Evolutionary conservation across 2,113 vertebrate species (phyloP), one percentile per base, ranked within the genome.

Genomic region (Gavia stellata): DNA sequence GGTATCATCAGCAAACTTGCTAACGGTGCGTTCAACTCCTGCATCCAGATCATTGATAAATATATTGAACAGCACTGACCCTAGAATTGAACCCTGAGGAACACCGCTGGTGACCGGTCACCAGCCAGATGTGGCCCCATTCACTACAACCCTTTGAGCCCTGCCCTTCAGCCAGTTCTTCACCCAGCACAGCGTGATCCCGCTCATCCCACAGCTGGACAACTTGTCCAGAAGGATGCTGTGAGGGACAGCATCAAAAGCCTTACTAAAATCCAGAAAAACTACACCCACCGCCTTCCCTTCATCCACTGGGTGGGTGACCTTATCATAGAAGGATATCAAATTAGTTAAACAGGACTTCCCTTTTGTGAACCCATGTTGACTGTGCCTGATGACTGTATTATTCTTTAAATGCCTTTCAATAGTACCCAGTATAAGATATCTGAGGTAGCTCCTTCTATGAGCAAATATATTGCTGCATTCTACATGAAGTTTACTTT

Each of bases 21-120:
- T 71, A n/a, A 52, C 12, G 45, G 25, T 62, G 31, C 15, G 19
- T 72, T 62, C 44, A 71, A 34, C 24, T 83, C 66, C 31, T 44
- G 25, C 56, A 52, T 52, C 25, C 25, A n/a, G 38, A 44, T n/a
- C 9, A 3, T 15, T 29, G 45, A 52, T n/a, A 42, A 61, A n/a
- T n/a, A 24, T 34, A 52, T 15, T 52, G 56, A 52, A 62, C 45
- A 83, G n/a, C 11, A 58, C 28, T 28, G 10, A 14, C 17, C 53
- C 44, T 49, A 70, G 44, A 59, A 59, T 4, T 40, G 44, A 49
- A 17, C 21, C 42, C 8, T 33, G 28, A 49, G 65, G 42, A 68
- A 21, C n/a, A 49, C 16, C 4, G 0, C 14, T 34, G 65, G n/a
- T 49, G 44, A 70, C n/a, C 2, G 5, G 44, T 5, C 8, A 3